These are phyloP conservation scores for Nymphalis io DNA, from an alignment of 1,140 invertebrate genomes.

Conservation along the genomic window DNA sequence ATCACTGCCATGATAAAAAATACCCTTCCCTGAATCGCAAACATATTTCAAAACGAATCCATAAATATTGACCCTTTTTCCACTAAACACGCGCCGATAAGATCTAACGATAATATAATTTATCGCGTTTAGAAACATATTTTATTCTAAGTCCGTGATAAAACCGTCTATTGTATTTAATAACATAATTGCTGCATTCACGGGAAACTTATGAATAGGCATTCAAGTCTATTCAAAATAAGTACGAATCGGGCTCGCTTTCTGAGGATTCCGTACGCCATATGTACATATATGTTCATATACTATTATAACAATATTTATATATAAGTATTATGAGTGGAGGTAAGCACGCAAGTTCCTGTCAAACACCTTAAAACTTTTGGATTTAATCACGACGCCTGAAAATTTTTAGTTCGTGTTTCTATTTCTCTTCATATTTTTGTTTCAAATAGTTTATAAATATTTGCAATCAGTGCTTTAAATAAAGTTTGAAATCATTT, in stretches of 20 bases:
- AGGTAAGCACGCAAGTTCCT: no score
- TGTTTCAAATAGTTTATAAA: no score
- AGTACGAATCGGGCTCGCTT: neutral
- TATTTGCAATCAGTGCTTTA: no score
- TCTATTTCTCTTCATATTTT: no score
- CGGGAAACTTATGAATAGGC: conserved; percentile 9
- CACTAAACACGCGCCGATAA: neutral
- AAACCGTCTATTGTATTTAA: conserved; percentile 5
- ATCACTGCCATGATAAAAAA: no score
- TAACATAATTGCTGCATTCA: conserved; percentile 13
- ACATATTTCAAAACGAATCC: neutral
- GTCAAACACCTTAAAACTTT: no score
- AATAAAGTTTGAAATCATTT: no score
- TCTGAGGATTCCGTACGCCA: neutral
- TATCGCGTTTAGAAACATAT: conserved; percentile 5
- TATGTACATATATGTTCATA: neutral
- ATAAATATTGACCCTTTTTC: neutral
- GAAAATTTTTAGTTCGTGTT: no score
- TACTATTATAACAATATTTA: neutral
- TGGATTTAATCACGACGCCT: no score
- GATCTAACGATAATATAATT: neutral
- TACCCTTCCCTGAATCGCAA: no score
- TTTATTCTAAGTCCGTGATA: conserved; percentile 7
- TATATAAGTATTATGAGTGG: no score
- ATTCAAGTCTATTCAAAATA: conserved; percentile 10